Evolutionary conservation across 2,888 invertebrate genomes (phyloP), one percentile per base, ranked within the genome.

Genomic region (Eupithecia subfuscata): DNA sequence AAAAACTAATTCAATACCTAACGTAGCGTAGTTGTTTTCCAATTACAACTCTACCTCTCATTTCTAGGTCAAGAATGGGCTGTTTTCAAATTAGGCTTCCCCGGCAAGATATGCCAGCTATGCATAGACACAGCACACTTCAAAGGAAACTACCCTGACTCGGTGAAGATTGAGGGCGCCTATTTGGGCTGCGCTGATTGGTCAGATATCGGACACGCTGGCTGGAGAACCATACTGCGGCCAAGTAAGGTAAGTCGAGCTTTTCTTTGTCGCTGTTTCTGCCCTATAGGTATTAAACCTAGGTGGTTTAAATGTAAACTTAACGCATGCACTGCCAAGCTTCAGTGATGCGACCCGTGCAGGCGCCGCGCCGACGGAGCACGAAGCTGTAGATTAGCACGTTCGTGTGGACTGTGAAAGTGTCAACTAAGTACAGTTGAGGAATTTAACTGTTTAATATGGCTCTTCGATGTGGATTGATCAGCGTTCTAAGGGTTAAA

Each of bases 131-230:
- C 96, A 2, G 91, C 92, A 16, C 95, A 96, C 83, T 96, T 96
- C 86, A 96, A 96, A 88, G 96, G 96, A 69, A 96, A 96, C 86
- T 96, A 93, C 83, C 96, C 96, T 0, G 96, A 96, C 83, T 95
- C 95, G 1, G 91, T 96, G 30, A 95, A 92, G 86, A 88, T 96
- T 73, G 96, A 96, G 84, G 96, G 95, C 25, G 86, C 90, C 0
- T 84, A 89, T 65, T 82, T 94, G 12, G 88, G 86, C 14, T 82
- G 84, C 25, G 77, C 74, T 72, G 89, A 92, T 76, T 90, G 91
- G 89, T 81, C 85, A 25, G 78, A 83, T 4, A 83, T 79, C 37
- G 80, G 79, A 16, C 82, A 80, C 18, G 56, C 74, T 52, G 25
- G 18, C 34, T 96, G 96, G 96, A 87, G 84, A 60, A 91, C 86